Percentiles rank a stretch among this genome's conserved stretches.
Evolutionary conservation across 2,113 vertebrate species (phyloP).

Genomic region (Triplophysa dalaica): DNA sequence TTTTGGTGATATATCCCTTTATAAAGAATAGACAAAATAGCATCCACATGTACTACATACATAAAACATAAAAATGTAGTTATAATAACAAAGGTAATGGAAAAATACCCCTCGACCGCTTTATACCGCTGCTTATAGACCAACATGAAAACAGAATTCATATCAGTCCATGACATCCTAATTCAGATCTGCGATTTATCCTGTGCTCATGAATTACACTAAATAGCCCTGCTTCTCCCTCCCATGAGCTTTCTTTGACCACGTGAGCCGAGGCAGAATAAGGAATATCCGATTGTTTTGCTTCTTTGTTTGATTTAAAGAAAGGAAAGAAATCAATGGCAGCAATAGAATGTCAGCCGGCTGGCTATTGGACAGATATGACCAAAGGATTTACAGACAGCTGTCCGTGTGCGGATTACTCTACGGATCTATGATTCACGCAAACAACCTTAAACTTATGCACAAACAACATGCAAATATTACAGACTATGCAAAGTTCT

Average conservation of each 20-base stretch:
- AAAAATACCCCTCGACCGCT: not conserved
- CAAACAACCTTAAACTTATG: not conserved
- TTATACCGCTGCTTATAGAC: not conserved
- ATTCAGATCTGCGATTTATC: conserved; percentile 9
- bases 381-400: conserved; percentile 45
- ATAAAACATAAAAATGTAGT: not conserved
- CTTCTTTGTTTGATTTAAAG: conserved; percentile 41
- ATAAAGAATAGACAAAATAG: not conserved
- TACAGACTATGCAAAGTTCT: not conserved
- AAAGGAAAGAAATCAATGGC: conserved; percentile 36
- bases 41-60: not conserved
- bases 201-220: conserved; percentile 26
- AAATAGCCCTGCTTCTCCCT: not conserved
- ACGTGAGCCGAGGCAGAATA: not conserved
- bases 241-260: not conserved
- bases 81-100: not conserved
- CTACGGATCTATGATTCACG: conserved; percentile 31
- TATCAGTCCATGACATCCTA: not conserved
- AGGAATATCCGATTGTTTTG: not conserved
- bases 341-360: conserved; percentile 24
- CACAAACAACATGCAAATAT: conserved; percentile 13
- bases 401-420: conserved; percentile 43
- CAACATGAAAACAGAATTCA: conserved; percentile 27
- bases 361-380: conserved; percentile 36
- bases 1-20: no score